Evolutionary conservation across 1,140 invertebrate genomes (phyloP), one percentile per base, ranked within the genome.

Genomic region (Macrobrachium nipponense): DNA sequence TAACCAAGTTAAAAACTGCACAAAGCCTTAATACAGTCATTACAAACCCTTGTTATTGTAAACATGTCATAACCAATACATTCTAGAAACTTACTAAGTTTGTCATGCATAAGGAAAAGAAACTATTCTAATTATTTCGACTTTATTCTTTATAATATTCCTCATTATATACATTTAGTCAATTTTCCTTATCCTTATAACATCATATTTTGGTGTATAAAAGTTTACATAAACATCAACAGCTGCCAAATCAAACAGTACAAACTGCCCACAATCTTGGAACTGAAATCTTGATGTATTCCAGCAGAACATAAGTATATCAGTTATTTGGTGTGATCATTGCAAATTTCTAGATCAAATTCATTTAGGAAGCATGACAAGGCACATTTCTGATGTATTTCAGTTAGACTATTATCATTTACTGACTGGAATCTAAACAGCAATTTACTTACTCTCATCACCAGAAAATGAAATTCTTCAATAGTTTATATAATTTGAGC

Each of bases 181-280:
- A 51, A 8, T 51, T 51, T 51, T 51, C 12, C 51, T 51, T 51
- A 51, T 51, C 51, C 51, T 51, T 51, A 51, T 10, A 51, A 51
- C 51, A 51, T 51, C 12, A 83, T 61, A 83, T 83, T 83, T 66
- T 83, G 82, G 66, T 81, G 64, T 83, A 83, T 83, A 83, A 83
- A 83, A 83, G 82, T 76, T 83, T 77, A 80, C 59, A 80, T 80
- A 77, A 83, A 83, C 73, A 83, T 83, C 72, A 83, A 83, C 82
- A 83, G 82, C 82, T 83, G 82, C 82, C 82, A 44, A 80, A 77
- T 83, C 51, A 77, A 43, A 75, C 43, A 82, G 61, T 23, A 70
- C 36, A 43, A 73, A 83, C 70, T 83, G 72, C 72, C 60, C 36
- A 83, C 23, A 83, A 62, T 66, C 27, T 58, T 77, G 43, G 27